Percentiles rank a stretch among this genome's conserved stretches.
Conservation (phyloP, 2,888 invertebrate genomes). For the Periphyllus acericola region DNA sequence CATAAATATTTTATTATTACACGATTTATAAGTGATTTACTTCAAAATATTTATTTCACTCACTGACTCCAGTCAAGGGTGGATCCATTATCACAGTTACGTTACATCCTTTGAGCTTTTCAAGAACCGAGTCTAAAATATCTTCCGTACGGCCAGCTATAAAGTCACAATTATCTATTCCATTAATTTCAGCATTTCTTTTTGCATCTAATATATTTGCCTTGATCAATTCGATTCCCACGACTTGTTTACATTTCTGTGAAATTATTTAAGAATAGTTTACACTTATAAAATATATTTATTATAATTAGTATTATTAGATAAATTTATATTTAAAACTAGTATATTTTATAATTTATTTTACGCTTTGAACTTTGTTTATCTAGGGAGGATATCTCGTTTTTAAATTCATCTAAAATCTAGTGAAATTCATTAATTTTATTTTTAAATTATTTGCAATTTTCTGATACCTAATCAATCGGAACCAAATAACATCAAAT, state of each 20-base stretch:
- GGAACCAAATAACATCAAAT: too few relatives aligned
- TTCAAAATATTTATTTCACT: slow-evolving; percentile 63
- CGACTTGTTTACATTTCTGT: slow-evolving; percentile 67
- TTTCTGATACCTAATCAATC: too few relatives aligned
- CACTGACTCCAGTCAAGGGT: slow-evolving; percentile 71
- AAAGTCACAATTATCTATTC: slow-evolving; percentile 69
- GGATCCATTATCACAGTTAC: slow-evolving; percentile 74
- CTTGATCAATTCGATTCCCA: slow-evolving; percentile 72
- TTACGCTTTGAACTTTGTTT: too few relatives aligned
- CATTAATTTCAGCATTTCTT: slow-evolving; percentile 71
- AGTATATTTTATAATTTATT: too few relatives aligned
- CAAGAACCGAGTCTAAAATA: slow-evolving; percentile 67
- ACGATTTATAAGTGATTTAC: neutral
- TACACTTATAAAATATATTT: too few relatives aligned
- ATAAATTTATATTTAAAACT: too few relatives aligned
- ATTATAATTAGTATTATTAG: too few relatives aligned
- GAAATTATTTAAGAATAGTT: neutral
- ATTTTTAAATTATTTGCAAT: too few relatives aligned
- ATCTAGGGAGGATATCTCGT: too few relatives aligned
- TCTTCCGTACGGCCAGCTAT: slow-evolving; percentile 73
- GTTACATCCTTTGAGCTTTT: slow-evolving; percentile 65
- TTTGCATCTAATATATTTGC: slow-evolving; percentile 73
- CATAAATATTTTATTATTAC: neutral
- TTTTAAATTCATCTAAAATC: too few relatives aligned
- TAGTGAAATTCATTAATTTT: too few relatives aligned